Evolutionary conservation across 2,797 vertebrate species (phyloP).

Genomic region (Zalophus californianus): DNA sequence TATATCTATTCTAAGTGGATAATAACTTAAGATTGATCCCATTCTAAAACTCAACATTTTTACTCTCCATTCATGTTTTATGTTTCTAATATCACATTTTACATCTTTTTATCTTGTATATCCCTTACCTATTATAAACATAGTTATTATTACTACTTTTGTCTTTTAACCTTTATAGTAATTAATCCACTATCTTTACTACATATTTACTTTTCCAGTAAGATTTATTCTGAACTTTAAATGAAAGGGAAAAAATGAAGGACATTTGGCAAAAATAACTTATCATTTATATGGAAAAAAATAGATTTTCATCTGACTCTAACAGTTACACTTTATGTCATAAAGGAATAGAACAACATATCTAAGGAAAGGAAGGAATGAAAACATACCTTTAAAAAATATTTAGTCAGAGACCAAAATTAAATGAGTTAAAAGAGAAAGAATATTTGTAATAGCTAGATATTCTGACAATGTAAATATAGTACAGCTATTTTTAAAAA

Average conservation of each 20-base stretch:
- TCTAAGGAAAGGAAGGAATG: background rate
- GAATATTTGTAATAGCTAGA: background rate
- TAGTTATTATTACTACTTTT: background rate
- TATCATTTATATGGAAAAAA: background rate
- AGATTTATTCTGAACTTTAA: background rate
- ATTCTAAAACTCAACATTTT: background rate
- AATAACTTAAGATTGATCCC: background rate
- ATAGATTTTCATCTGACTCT: background rate
- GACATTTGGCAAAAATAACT: background rate
- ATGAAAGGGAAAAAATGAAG: background rate
- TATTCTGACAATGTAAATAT: background rate
- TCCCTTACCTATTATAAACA: background rate
- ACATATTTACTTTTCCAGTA: background rate
- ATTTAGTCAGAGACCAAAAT: background rate
- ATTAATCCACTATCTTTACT: background rate
- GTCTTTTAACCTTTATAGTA: background rate
- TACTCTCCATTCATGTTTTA: background rate
- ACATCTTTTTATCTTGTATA: background rate
- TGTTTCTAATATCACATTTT: background rate
- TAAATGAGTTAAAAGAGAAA: constrained; percentile 9
- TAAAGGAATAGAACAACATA: background rate
- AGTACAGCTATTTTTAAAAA: background rate
- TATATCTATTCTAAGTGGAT: background rate
- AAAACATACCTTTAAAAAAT: background rate
- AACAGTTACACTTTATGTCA: background rate